phyloP scores from a whole-genome alignment of 2,888 invertebrate species.

The Drosophila pseudotakahashii region DNA sequence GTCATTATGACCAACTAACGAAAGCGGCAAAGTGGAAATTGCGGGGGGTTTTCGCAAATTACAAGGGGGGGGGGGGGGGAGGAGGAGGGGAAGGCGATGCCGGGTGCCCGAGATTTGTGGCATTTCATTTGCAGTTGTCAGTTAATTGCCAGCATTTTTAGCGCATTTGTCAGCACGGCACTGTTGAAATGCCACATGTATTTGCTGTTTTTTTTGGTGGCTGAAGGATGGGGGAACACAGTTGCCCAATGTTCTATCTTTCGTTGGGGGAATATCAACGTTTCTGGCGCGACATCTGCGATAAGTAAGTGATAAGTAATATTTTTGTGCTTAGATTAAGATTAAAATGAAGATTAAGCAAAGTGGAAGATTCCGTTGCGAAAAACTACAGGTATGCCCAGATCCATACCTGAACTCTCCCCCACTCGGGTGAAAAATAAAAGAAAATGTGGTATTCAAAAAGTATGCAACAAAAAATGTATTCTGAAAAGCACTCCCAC shows the following conservation, averaged over 20 bases:
- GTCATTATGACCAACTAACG: conserved; percentile 68
- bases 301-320: neutral
- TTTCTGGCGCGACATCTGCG: neutral
- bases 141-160: conserved; percentile 66
- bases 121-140: conserved; percentile 46
- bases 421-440: no score
- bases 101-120: conserved; percentile 35
- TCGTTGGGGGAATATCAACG: neutral
- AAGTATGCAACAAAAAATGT: no score
- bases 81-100: neutral
- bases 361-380: neutral
- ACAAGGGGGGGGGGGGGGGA: no score
- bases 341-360: neutral
- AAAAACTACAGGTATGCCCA: no score
- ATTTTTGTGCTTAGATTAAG: conserved; percentile 1
- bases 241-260: neutral
- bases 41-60: neutral
- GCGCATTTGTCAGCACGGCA: conserved; percentile 53
- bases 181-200: conserved; percentile 7
- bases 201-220: neutral
- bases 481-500: no score
- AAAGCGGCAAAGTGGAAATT: neutral
- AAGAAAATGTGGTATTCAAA: no score
- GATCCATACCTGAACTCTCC: no score
- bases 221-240: neutral